Evolutionary conservation across 2,113 vertebrate genomes (phyloP), one percentile per base, ranked within the genome.

Genomic region (Odocoileus virginianus): DNA sequence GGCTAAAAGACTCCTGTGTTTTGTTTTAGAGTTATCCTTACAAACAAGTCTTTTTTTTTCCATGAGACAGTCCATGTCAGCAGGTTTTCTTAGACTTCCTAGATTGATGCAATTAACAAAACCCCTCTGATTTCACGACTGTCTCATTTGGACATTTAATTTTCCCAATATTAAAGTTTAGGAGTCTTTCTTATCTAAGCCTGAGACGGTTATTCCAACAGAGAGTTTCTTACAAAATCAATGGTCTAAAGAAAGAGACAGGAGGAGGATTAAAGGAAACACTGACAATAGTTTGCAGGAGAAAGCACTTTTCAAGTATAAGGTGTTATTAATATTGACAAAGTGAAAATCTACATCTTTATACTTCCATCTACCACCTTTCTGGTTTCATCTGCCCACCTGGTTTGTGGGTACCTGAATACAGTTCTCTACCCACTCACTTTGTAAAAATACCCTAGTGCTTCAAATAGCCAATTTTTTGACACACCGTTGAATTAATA

Each of bases 371-470:
- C 84, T 23, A 8, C 76, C 28, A 43, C 45, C 8, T 89, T 55
- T 8, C 9, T 3, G 76, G 40, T 17, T 87, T 81, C 47, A 74
- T 81, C 79, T 87, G 57, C 90, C 45, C 84, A 85, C 95, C 71
- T 85, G 96, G 43, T 25, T 13, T 60, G 81, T 55, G 33, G 74
- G 33, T 4, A 13, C 36, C 11, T 13, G 40, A 81, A 64, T 30
- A 15, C 28, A 54, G 13, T 6, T 16, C n/a, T 84, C 87, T 57
- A 55, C 89, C 92, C 76, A 85, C 84, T 55, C 64, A 9, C 40
- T 87, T 50, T 64, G 60, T 90, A 96, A 98, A 98, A 96, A 96
- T 87, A 95, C 1, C 40, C 28, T 7, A 47, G 87, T 8, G 16
- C 58, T 84, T 96, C 74, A 78, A 50, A 90, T 12, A 71, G 54